These are phyloP conservation scores for Dendrolimus kikuchii DNA, from an alignment of 1,140 invertebrate species.

Conservation along the genomic window DNA sequence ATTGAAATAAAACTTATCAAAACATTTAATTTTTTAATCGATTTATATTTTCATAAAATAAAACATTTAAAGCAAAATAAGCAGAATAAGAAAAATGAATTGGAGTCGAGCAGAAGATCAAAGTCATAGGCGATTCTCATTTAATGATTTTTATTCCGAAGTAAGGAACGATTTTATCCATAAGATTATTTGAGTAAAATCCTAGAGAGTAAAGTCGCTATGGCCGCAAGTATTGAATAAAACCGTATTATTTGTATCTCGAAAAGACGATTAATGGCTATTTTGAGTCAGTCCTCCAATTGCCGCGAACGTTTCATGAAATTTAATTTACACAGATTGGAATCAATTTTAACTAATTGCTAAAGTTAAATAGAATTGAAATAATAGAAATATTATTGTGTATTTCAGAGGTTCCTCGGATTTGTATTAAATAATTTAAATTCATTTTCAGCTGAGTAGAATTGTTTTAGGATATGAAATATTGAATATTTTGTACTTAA, in stretches of 20 bases:
- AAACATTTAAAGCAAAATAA: too few relatives aligned
- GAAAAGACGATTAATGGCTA: conserved; percentile 5
- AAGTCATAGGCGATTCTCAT: too few relatives aligned
- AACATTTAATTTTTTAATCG: too few relatives aligned
- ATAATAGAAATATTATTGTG: conserved; percentile 11
- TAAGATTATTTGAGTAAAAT: too few relatives aligned
- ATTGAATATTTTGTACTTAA: too few relatives aligned
- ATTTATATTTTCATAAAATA: too few relatives aligned
- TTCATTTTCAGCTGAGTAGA: background rate
- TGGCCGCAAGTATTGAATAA: background rate
- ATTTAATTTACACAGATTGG: conserved; percentile 13
- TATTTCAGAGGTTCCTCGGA: conserved; percentile 5
- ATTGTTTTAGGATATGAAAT: background rate
- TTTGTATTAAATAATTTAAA: conserved; percentile 12
- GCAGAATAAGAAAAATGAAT: too few relatives aligned
- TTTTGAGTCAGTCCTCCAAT: conserved; percentile 15
- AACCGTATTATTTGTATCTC: background rate
- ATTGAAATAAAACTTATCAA: too few relatives aligned
- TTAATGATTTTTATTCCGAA: too few relatives aligned
- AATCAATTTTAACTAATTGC: conserved; percentile 22
- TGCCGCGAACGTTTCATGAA: conserved; percentile 12
- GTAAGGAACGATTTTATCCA: too few relatives aligned
- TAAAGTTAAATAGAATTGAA: conserved; percentile 20
- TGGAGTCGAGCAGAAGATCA: too few relatives aligned
- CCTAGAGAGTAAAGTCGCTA: too few relatives aligned